Evolutionary conservation across 2,113 vertebrate species (phyloP).

Genomic region (Protobothrops mucrosquamatus): DNA sequence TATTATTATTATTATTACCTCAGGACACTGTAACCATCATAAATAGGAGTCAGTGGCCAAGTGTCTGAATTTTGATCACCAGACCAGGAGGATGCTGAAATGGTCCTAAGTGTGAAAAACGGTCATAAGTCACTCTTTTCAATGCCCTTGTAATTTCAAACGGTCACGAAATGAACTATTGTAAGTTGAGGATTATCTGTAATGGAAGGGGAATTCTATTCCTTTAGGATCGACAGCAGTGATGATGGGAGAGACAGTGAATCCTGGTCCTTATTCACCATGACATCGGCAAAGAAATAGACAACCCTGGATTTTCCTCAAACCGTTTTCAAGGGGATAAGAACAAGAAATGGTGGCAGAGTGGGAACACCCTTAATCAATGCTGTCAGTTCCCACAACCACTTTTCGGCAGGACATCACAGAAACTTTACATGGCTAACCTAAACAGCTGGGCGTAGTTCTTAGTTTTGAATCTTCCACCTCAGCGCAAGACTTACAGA

Average conservation of each 20-base stretch:
- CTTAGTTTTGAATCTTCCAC: neutral
- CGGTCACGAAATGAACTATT: too few relatives aligned
- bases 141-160: too few relatives aligned
- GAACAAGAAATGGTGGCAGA: neutral
- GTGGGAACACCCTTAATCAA: neutral
- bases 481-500: neutral
- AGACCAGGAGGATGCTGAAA: too few relatives aligned
- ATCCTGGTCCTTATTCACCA: neutral
- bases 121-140: too few relatives aligned
- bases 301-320: neutral
- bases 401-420: neutral
- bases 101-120: too few relatives aligned
- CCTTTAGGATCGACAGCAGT: neutral
- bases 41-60: too few relatives aligned
- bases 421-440: neutral
- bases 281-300: neutral
- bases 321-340: neutral
- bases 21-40: too few relatives aligned
- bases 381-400: neutral
- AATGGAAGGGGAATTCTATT: too few relatives aligned
- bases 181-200: too few relatives aligned
- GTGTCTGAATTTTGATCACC: too few relatives aligned
- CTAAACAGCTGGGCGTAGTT: neutral
- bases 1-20: too few relatives aligned
- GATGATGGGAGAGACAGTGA: accelerated